phyloP scores from a whole-genome alignment of 1,140 invertebrate genomes.

The Drosophila sechellia region DNA sequence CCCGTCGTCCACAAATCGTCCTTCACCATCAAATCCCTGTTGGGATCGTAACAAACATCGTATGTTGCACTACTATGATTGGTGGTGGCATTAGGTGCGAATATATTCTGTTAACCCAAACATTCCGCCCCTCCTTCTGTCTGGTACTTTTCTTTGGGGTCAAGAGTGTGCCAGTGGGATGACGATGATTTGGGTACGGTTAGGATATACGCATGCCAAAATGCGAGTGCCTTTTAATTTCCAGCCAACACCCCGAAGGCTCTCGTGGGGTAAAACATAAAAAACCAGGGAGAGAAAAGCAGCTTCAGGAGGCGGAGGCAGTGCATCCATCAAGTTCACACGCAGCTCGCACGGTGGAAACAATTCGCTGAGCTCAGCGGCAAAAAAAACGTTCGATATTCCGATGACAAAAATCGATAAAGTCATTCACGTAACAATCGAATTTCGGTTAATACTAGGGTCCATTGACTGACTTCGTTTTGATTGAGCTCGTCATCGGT shows the following conservation, averaged over 20 bases:
- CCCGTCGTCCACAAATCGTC: constrained; percentile 84
- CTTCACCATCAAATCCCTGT: constrained; percentile 93
- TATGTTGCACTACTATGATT: not conserved
- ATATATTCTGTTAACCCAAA: not conserved
- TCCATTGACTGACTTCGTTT: no score
- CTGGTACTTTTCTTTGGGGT: not conserved
- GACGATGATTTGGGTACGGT: not conserved
- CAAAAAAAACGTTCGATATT: not conserved
- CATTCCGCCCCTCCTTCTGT: not conserved
- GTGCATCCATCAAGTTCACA: constrained; percentile 80
- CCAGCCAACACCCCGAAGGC: constrained; percentile 56
- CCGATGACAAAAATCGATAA: no score
- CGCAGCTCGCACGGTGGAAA: constrained; percentile 59
- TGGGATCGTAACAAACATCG: constrained; percentile 78
- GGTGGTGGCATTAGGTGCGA: constrained; percentile 3
- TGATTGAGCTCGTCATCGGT: no score
- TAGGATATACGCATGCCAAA: constrained; percentile 6
- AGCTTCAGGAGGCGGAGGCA: constrained; percentile 50
- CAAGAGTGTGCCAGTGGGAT: constrained; percentile 5
- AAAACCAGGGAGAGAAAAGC: not conserved
- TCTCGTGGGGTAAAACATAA: not conserved
- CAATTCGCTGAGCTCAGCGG: not conserved
- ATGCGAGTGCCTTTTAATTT: constrained; percentile 66
- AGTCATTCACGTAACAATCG: not conserved
- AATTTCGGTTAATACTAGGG: no score